phyloP scores from a whole-genome alignment of 92 coral and sea anemone species.

The Pocillopora meandrina region DNA sequence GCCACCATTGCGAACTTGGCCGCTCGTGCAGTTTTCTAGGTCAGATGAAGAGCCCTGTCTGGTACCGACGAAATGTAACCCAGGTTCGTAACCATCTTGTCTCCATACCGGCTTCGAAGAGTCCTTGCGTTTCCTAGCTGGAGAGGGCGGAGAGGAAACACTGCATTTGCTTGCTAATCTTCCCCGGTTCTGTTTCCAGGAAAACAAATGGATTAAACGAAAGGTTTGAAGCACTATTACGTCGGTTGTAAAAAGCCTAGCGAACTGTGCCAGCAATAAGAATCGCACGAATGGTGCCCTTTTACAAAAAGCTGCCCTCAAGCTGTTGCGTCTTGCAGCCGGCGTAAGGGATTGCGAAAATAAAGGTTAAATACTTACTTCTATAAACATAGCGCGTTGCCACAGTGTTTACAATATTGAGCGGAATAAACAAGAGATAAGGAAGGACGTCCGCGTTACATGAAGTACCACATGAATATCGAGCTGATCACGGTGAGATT shows the following conservation, averaged over 20 bases:
- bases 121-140: slow-evolving; percentile 68
- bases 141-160: slow-evolving; percentile 82
- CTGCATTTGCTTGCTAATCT: slow-evolving; percentile 95
- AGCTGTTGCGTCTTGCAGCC: slow-evolving; percentile 18
- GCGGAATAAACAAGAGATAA: slow-evolving; percentile 24
- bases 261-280: neutral
- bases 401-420: slow-evolving; percentile 24
- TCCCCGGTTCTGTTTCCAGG: slow-evolving; percentile 88
- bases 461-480: slow-evolving; percentile 19
- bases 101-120: slow-evolving; percentile 68
- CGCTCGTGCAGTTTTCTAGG: slow-evolving; percentile 46
- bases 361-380: slow-evolving; percentile 30
- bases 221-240: slow-evolving; percentile 12
- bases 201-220: slow-evolving; percentile 8
- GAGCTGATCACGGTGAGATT: slow-evolving; percentile 4
- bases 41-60: slow-evolving; percentile 78
- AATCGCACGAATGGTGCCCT: neutral
- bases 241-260: neutral
- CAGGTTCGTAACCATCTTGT: slow-evolving; percentile 63
- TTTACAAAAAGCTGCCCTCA: too few species aligned
- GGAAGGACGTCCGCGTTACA: slow-evolving; percentile 16
- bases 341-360: neutral
- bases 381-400: slow-evolving; percentile 24
- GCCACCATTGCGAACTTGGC: slow-evolving; percentile 60
- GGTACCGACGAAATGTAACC: slow-evolving; percentile 40